Percentiles rank a stretch among this genome's conserved stretches.
Evolutionary conservation across 2,113 vertebrate genomes (phyloP).

Genomic region (Phalacrocorax carbo): DNA sequence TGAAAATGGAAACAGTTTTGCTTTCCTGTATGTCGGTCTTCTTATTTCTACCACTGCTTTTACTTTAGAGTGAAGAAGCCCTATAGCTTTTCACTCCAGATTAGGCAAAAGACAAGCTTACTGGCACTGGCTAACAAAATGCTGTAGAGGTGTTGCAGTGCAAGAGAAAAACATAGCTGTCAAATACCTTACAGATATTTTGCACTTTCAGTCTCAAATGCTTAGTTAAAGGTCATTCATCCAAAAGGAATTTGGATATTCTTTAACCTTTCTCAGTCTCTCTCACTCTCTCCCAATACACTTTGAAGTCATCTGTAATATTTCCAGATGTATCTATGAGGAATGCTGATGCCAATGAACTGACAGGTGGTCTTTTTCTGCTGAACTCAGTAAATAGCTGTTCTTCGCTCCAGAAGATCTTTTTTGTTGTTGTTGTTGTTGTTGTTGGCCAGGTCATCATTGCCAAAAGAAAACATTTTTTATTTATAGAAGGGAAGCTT

Average conservation of each 20-base stretch:
- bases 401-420: background rate
- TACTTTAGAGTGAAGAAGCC: background rate
- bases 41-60: background rate
- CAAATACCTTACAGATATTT: background rate
- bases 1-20: background rate
- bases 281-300: background rate
- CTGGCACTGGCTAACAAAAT: background rate
- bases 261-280: background rate
- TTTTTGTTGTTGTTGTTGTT: too few species aligned
- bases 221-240: background rate
- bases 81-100: background rate
- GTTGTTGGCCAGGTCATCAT: background rate
- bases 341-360: background rate
- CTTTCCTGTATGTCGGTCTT: background rate
- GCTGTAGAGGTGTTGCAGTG: background rate
- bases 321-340: background rate
- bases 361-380: background rate
- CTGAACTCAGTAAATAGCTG: background rate
- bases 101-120: background rate
- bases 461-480: background rate
- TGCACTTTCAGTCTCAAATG: conserved; percentile 5
- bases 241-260: background rate
- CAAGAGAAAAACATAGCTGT: background rate
- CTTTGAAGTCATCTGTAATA: background rate
- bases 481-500: background rate